Base-by-base conservation (phyloP, 2,797 vertebrate genomes). In the Chaetodon trifasciatus region DNA sequence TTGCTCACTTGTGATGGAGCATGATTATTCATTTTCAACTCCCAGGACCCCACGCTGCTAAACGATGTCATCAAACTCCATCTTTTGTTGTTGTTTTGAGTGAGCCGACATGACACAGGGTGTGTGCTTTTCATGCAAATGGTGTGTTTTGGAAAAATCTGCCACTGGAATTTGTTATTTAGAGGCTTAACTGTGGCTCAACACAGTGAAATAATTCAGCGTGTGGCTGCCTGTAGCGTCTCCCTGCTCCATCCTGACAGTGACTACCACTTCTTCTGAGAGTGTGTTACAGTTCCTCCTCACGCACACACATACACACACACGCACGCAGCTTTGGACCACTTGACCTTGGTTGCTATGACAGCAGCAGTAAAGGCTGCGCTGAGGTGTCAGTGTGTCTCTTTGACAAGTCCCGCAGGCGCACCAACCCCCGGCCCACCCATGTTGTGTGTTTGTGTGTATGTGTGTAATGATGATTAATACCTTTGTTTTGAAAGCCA, bases 331-430 rank as follows among this genome's bases (percentile, higher is more conserved):
- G 85, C 82, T 82, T 91, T 79, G 32, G 87, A 92, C 92, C 91
- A 87, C 88, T 94, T 94, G 94, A 95, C 94, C 93, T 94, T 95
- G 93, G 94, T 94, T 95, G 91, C 93, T 82, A 93, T 94, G 94
- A 94, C 92, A 93, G 92, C 93, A 64, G 85, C 82, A 69, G 78
- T 89, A 89, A 89, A 88, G 87, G 83, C 89, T 86, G 88, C 90
- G n/a, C 90, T 3, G 82, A 86, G 91, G 89, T 93, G 89, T 93
- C 90, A 85, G 85, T 70, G 87, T 80, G 89, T 91, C 89, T 94
- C 75, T 92, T 89, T 93, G 93, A 93, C 83, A 78, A 91, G 92
- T 93, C 94, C 91, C 90, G 21, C 61, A 76, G 91, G 93, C 86
- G 2, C 84, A 65, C 78, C 82, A 79, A 65, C 81, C 81, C 60